Percentiles rank a stretch among this genome's conserved stretches.
phyloP scores from a whole-genome alignment of 2,888 invertebrate species.

The Caenorhabditis sulstoni region DNA sequence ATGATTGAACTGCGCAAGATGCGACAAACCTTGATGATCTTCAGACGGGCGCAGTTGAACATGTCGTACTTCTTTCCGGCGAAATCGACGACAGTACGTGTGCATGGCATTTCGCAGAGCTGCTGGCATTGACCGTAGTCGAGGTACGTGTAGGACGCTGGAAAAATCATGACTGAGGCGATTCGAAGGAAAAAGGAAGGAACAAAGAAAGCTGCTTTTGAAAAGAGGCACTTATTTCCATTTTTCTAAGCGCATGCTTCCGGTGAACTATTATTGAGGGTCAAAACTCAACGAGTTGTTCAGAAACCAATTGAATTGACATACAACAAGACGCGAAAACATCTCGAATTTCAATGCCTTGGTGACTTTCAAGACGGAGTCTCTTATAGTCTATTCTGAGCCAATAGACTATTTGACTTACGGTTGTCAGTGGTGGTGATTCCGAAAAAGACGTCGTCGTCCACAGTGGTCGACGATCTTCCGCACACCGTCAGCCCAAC shows the following conservation, averaged over 20 bases:
- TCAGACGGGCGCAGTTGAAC: constrained; percentile 51
- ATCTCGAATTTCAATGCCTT: not conserved
- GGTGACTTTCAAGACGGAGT: not conserved
- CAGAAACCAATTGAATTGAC: not conserved
- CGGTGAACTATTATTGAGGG: constrained; percentile 3
- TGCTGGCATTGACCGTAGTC: constrained; percentile 32
- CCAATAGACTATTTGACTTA: no score
- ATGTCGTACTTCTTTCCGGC: constrained; percentile 31
- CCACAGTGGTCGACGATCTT: constrained; percentile 18
- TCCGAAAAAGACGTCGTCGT: constrained; percentile 49
- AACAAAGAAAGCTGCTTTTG: not conserved
- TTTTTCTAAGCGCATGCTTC: not conserved
- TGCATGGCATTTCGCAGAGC: constrained; percentile 47
- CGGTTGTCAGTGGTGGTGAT: constrained; percentile 51
- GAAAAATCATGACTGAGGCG: constrained; percentile 18
- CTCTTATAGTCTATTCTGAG: no score
- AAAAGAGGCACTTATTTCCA: constrained; percentile 4
- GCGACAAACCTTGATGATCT: constrained; percentile 53
- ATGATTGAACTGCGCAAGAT: not conserved
- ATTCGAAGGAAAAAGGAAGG: constrained; percentile 8
- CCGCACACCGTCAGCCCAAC: constrained; percentile 10
- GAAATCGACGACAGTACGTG: constrained; percentile 43
- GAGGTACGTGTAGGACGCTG: constrained; percentile 53
- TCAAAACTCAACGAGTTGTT: not conserved
- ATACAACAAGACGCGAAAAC: not conserved